Percentiles rank a stretch among this genome's conserved stretches.
These are phyloP conservation scores for Apodemia duryi DNA, from an alignment of 2,888 invertebrate genomes.

Conservation along the genomic window DNA sequence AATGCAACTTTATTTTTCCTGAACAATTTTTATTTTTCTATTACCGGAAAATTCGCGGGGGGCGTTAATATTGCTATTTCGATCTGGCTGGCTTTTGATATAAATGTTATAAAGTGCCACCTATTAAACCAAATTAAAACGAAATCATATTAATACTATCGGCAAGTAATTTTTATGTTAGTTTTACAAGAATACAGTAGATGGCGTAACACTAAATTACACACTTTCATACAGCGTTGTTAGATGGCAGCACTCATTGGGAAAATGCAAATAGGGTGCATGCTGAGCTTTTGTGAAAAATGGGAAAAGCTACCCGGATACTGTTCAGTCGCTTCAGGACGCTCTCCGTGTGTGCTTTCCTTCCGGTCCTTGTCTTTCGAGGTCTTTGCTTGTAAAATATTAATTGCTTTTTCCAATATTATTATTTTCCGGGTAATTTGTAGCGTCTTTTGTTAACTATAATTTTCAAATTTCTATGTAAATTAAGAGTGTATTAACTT, in stretches of 20 bases:
- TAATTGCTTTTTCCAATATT: background rate
- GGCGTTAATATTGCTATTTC: too few species aligned
- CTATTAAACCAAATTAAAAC: background rate
- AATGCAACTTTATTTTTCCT: too few species aligned
- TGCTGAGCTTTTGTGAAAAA: constrained; percentile 43
- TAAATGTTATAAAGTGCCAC: too few species aligned
- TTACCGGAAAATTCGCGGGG: too few species aligned
- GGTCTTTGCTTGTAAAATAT: constrained; percentile 2
- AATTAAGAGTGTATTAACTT: constrained; percentile 46
- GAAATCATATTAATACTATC: background rate
- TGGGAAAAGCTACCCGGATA: constrained; percentile 63
- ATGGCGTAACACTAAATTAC: background rate
- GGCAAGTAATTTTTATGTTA: background rate
- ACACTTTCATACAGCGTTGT: background rate
- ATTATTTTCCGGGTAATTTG: constrained; percentile 8
- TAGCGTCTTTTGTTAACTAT: constrained; percentile 21
- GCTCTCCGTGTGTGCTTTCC: constrained; percentile 54
- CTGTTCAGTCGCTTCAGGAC: constrained; percentile 67
- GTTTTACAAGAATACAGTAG: background rate
- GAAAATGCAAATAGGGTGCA: background rate
- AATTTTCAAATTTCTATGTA: constrained; percentile 14
- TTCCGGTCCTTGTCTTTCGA: constrained; percentile 24
- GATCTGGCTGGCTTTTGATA: too few species aligned
- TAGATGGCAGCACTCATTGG: constrained; percentile 4
- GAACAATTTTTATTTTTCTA: too few species aligned